Conservation (phyloP, 2,797 vertebrate genomes). For the Acanthornis magna region DNA sequence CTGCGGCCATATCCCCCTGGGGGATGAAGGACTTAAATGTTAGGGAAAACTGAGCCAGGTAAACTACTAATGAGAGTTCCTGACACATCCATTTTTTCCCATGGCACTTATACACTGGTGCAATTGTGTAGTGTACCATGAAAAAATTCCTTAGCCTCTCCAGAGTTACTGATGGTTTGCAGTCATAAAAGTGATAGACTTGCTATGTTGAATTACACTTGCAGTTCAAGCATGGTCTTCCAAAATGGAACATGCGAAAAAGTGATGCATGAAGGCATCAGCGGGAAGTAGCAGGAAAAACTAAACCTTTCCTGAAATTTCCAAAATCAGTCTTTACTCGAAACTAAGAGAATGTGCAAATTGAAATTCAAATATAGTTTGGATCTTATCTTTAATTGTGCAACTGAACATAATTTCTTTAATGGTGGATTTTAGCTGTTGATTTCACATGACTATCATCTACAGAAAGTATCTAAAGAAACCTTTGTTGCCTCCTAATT, state of each 20-base stretch:
- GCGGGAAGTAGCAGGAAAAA: neutral
- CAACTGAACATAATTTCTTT: neutral
- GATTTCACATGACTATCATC: neutral
- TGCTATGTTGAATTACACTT: neutral
- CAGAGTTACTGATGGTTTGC: neutral
- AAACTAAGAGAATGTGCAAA: neutral
- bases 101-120: neutral
- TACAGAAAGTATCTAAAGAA: neutral
- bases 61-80: neutral
- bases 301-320: neutral
- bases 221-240: neutral
- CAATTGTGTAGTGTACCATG: neutral
- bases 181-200: neutral
- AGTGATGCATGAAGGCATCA: neutral
- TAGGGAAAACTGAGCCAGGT: neutral
- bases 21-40: neutral
- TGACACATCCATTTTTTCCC: neutral
- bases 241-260: neutral
- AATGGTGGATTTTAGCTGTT: neutral
- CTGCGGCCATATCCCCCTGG: neutral
- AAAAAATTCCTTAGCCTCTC: neutral
- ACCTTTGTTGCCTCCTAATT: rapidly evolving
- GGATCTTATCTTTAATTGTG: neutral
- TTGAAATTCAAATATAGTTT: neutral
- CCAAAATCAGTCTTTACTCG: neutral